A percentile compares a stretch with the other conserved stretches of the same genome.
Evolutionary conservation across 1,140 invertebrate genomes (phyloP).

Genomic region (Muscidifurax raptorellus): DNA sequence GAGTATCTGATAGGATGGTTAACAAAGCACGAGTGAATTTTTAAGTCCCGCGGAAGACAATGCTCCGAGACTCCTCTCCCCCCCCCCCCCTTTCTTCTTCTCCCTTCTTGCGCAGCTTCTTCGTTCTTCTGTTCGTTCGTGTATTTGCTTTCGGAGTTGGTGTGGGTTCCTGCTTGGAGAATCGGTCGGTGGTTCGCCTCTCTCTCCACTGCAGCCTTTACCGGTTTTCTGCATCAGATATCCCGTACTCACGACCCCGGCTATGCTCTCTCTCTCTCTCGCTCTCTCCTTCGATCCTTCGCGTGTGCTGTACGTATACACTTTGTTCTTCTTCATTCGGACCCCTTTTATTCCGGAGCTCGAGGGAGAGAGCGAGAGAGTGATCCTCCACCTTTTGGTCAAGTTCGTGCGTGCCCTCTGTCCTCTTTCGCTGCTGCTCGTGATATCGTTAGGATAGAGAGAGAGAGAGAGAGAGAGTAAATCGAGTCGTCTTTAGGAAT

Average conservation of each 20-base stretch:
- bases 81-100: too few species aligned
- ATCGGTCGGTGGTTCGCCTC: slow-evolving; percentile 37
- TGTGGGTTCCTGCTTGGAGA: slow-evolving; percentile 35
- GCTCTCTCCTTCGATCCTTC: slow-evolving; percentile 55
- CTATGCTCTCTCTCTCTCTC: slow-evolving; percentile 46
- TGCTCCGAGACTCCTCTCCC: slow-evolving; percentile 56
- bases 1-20: slow-evolving; percentile 71
- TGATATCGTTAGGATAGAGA: slow-evolving; percentile 26
- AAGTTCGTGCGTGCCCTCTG: slow-evolving; percentile 25
- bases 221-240: slow-evolving; percentile 75
- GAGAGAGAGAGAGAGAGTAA: background rate
- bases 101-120: slow-evolving; percentile 13
- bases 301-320: slow-evolving; percentile 46
- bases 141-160: slow-evolving; percentile 63
- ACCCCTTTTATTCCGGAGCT: slow-evolving; percentile 36
- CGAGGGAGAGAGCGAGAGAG: background rate
- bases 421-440: background rate
- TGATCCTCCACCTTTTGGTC: slow-evolving; percentile 1
- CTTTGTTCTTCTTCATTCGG: slow-evolving; percentile 35
- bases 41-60: slow-evolving; percentile 73
- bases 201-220: slow-evolving; percentile 63
- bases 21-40: slow-evolving; percentile 75
- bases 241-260: slow-evolving; percentile 68
- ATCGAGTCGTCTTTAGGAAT: background rate
- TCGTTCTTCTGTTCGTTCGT: slow-evolving; percentile 53